Evolutionary conservation across 2,113 vertebrate species (phyloP), one percentile per base, ranked within the genome.

Genomic region (Tricholaema leucomelas): DNA sequence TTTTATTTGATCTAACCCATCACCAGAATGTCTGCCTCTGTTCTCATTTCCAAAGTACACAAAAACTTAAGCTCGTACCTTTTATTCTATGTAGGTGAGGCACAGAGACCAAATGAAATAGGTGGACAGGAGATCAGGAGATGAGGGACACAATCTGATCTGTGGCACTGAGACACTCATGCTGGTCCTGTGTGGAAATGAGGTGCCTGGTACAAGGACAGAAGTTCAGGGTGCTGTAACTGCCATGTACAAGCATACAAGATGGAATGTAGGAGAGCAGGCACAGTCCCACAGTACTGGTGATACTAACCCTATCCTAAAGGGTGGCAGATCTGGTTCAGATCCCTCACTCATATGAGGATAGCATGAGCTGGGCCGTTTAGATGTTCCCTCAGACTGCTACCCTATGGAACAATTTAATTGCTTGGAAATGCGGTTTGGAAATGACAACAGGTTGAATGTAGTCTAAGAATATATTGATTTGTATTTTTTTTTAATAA

Each of bases 271-370:
- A 58, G 31, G 63, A 75, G 20, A 19, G 54, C 54, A 42, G 12
- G n/a, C 0, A 1, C 42, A 79, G 52, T 18, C 55, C 56, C 0
- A 1, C 10, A 35, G 2, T 3, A 27, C 8, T 2, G 25, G 6
- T 35, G 28, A 12, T 38, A 30, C n/a, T 25, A 44, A 19, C 7
- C 15, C 20, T 60, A 25, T 9, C 8, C 64, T 33, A 24, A 70
- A 42, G 21, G 23, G 42, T 38, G 30, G 4, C 80, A 61, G 11
- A 10, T 42, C 44, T 73, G 15, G 20, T 33, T 69, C 67, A 90
- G 54, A 33, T 48, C 36, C 28, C 10, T 59, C 24, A 20, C n/a
- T 46, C 38, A 17, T 0, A 0, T 15, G 18, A 81, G 30, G 40
- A 44, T 48, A 24, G 6, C 21, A 27, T 0, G 0, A 74, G n/a